phyloP scores from a whole-genome alignment of 2,888 invertebrate species.

The Ophion ventricosus region DNA sequence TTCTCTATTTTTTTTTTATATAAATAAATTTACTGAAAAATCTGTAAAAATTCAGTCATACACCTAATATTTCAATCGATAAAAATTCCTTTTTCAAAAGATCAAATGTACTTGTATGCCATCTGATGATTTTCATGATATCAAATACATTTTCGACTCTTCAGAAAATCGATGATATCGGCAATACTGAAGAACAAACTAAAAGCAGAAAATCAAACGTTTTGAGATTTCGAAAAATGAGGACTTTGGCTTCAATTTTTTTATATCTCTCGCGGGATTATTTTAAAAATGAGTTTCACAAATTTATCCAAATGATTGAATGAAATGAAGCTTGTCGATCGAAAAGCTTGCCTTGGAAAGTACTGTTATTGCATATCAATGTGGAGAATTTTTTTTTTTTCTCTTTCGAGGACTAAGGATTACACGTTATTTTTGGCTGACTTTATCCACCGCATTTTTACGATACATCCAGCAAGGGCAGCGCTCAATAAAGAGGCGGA shows the following conservation, averaged over 20 bases:
- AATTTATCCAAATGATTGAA: too few species aligned
- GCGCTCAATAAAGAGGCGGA: neutral
- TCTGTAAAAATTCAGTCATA: too few species aligned
- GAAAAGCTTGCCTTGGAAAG: neutral
- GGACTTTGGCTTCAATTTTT: too few species aligned
- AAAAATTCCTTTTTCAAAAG: neutral
- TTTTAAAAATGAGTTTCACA: too few species aligned
- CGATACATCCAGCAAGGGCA: neutral
- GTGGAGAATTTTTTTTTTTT: neutral
- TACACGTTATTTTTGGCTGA: neutral
- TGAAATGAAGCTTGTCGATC: too few species aligned
- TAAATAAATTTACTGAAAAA: too few species aligned
- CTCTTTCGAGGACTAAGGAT: neutral
- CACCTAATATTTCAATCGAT: neutral
- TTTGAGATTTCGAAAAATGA: too few species aligned
- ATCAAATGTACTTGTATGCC: neutral
- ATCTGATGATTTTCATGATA: neutral
- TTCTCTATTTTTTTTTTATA: too few species aligned
- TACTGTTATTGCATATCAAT: neutral
- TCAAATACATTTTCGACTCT: neutral
- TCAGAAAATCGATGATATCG: neutral
- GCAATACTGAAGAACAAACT: too few species aligned
- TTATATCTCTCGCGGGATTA: too few species aligned
- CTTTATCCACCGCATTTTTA: neutral
- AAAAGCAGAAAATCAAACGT: too few species aligned